These are phyloP conservation scores for Patiria pectinifera DNA, from an alignment of 53 echinoderm and acorn worm species.

Conservation along the genomic window DNA sequence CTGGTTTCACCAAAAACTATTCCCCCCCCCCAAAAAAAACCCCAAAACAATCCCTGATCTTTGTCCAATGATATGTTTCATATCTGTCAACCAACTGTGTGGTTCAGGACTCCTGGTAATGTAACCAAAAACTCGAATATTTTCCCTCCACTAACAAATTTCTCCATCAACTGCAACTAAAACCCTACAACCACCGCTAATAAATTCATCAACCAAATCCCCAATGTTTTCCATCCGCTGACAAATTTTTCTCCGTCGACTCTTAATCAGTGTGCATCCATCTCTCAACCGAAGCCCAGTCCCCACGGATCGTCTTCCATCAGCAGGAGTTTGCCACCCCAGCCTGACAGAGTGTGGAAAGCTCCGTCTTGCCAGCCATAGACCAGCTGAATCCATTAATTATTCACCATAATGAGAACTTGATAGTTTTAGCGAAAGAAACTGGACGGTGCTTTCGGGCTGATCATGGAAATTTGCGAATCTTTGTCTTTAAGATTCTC, in stretches of 20 bases:
- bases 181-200: background rate
- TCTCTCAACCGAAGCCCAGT: background rate
- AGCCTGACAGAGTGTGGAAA: slow-evolving; percentile 15
- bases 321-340: background rate
- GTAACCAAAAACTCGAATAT: background rate
- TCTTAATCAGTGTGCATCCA: background rate
- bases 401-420: slow-evolving; percentile 31
- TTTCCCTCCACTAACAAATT: background rate
- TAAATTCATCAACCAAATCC: background rate
- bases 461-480: background rate
- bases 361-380: too few species aligned
- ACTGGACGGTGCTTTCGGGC: slow-evolving; percentile 9
- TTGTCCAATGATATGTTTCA: background rate
- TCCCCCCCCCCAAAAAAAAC: too few species aligned
- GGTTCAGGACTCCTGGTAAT: too few species aligned
- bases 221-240: background rate
- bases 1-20: too few species aligned
- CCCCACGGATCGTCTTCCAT: slow-evolving; percentile 8
- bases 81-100: too few species aligned
- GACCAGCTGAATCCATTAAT: slow-evolving; percentile 34
- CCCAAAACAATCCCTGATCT: background rate
- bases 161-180: background rate
- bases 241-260: slow-evolving; percentile 2
- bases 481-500: background rate
- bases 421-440: slow-evolving; percentile 2